Conservation (phyloP, 2,888 invertebrate genomes). For the Xestia ashworthii region DNA sequence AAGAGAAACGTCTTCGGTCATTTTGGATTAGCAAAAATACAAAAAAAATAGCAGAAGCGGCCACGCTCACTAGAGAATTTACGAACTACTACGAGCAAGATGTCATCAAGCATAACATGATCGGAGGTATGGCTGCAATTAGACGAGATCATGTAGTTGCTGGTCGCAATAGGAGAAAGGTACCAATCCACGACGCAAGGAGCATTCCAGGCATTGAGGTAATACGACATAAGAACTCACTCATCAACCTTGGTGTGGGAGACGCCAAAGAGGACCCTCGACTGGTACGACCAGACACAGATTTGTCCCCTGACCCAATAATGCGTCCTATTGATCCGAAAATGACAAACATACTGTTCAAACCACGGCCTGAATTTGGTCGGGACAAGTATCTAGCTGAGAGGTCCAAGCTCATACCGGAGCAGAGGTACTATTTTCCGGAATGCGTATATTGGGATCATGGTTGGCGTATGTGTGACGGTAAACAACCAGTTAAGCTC, state of each 20-base stretch:
- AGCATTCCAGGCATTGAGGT: conserved; percentile 72
- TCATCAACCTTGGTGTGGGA: conserved; percentile 74
- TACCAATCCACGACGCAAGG: conserved; percentile 70
- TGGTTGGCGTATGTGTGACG: conserved; percentile 78
- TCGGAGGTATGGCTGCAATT: conserved; percentile 73
- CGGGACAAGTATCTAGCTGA: conserved; percentile 70
- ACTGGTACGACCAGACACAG: conserved; percentile 70
- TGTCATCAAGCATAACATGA: conserved; percentile 75
- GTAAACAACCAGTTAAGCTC: conserved; percentile 63
- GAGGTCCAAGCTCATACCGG: conserved; percentile 70
- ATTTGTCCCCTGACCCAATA: conserved; percentile 71
- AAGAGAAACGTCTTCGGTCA: conserved; percentile 74
- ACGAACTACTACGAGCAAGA: conserved; percentile 77
- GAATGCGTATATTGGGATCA: conserved; percentile 74
- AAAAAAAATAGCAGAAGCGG: conserved; percentile 72
- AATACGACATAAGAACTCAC: conserved; percentile 72
- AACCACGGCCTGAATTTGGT: conserved; percentile 73
- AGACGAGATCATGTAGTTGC: conserved; percentile 74
- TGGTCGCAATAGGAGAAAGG: conserved; percentile 69
- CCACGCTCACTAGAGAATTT: conserved; percentile 73
- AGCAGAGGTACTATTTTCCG: conserved; percentile 76
- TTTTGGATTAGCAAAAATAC: conserved; percentile 76
- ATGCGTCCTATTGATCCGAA: conserved; percentile 77
- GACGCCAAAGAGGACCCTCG: conserved; percentile 74
- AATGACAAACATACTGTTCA: conserved; percentile 69